phyloP scores from a whole-genome alignment of 2,797 vertebrate genomes.

The Pangasius krempfi region DNA sequence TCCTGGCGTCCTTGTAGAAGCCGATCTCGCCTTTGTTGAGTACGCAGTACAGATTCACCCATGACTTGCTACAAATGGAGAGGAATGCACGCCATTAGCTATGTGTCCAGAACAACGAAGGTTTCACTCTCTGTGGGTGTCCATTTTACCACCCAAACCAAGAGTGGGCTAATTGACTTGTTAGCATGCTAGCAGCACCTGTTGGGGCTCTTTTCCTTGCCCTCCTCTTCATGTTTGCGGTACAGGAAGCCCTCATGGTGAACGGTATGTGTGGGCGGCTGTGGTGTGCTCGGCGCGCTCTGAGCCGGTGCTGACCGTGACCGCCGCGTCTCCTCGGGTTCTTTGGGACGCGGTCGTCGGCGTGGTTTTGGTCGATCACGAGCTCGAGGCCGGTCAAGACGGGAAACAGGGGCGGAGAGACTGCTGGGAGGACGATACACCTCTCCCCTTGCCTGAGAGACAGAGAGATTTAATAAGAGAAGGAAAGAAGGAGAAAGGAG shows the following conservation, averaged over 20 bases:
- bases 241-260: constrained; percentile 87
- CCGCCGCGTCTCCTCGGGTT: constrained; percentile 80
- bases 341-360: constrained; percentile 86
- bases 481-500: neutral
- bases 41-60: constrained; percentile 89
- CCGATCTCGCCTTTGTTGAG: constrained; percentile 83
- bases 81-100: neutral
- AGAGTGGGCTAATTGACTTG: neutral
- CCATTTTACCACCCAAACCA: neutral
- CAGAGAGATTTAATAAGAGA: neutral
- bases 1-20: constrained; percentile 88
- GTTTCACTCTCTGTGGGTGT: neutral
- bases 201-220: constrained; percentile 87
- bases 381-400: constrained; percentile 87
- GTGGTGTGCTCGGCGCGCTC: constrained; percentile 78
- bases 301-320: constrained; percentile 90
- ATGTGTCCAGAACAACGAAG: neutral
- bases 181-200: constrained; percentile 70
- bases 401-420: constrained; percentile 84
- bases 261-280: constrained; percentile 78
- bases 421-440: constrained; percentile 79
- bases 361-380: constrained; percentile 88
- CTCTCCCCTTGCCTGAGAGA: constrained; percentile 76
- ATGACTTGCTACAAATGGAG: constrained; percentile 78
- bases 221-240: constrained; percentile 91